phyloP scores from a whole-genome alignment of 2,888 invertebrate genomes.

The Phaedon cochleariae region DNA sequence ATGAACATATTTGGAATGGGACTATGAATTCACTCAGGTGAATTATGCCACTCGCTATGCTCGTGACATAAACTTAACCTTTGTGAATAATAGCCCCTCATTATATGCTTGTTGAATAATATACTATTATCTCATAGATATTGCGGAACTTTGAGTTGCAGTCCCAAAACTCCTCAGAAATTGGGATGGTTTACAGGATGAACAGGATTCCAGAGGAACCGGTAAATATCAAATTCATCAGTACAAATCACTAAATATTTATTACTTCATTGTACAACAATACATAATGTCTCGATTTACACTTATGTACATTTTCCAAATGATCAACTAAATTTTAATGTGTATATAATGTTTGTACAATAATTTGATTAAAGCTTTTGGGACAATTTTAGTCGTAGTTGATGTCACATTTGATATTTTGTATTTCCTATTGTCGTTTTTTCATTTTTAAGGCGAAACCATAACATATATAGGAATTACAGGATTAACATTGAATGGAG shows the following conservation, averaged over 20 bases:
- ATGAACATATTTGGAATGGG: no score
- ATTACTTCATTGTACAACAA: slow-evolving; percentile 60
- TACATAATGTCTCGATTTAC: slow-evolving; percentile 55
- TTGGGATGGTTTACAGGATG: slow-evolving; percentile 61
- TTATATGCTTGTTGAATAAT: no score
- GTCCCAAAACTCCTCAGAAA: slow-evolving; percentile 41
- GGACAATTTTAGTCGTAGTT: slow-evolving; percentile 34
- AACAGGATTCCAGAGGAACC: slow-evolving; percentile 59
- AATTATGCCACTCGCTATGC: no score
- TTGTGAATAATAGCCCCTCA: no score
- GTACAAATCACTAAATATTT: slow-evolving; percentile 61
- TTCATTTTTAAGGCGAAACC: slow-evolving; percentile 30
- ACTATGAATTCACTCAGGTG: no score
- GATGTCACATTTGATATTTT: slow-evolving; percentile 37
- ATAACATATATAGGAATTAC: not conserved
- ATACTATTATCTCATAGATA: slow-evolving; percentile 55
- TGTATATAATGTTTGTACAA: slow-evolving; percentile 56
- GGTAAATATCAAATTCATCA: slow-evolving; percentile 54
- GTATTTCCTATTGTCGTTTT: slow-evolving; percentile 49
- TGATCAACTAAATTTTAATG: slow-evolving; percentile 49
- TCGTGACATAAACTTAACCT: no score
- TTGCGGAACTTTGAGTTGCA: slow-evolving; percentile 53
- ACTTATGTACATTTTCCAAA: slow-evolving; percentile 52
- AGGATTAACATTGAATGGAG: no score
- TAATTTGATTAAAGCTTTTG: slow-evolving; percentile 59